Evolutionary conservation across 1,140 invertebrate genomes (phyloP).

Genomic region (Arctopsyche grandis): DNA sequence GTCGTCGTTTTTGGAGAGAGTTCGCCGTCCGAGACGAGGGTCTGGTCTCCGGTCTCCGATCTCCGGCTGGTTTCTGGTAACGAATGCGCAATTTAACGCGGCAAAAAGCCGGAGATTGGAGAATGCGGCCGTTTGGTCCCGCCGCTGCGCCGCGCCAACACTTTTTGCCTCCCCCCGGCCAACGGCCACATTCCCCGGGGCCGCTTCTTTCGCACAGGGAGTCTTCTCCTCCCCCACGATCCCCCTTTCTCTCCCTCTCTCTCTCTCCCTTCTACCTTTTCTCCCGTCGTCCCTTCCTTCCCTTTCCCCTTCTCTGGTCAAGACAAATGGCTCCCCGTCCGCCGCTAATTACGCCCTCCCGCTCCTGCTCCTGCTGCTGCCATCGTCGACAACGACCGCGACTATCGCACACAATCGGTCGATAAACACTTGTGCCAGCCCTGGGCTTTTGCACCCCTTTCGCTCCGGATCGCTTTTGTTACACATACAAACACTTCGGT

Average conservation of each 20-base stretch:
- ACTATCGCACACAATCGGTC: slow-evolving; percentile 53
- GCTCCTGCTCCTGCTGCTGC: slow-evolving; percentile 39
- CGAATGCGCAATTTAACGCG: neutral
- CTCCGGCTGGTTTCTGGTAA: slow-evolving; percentile 8
- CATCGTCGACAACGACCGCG: slow-evolving; percentile 27
- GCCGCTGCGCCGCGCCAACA: slow-evolving; percentile 52
- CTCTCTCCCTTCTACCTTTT: slow-evolving; percentile 62
- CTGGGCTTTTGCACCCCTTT: neutral
- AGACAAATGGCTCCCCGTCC: slow-evolving; percentile 62
- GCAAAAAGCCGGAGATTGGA: slow-evolving; percentile 31
- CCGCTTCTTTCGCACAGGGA: slow-evolving; percentile 64
- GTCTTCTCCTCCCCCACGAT: slow-evolving; percentile 57
- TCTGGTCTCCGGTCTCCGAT: neutral
- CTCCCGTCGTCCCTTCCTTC: too few relatives aligned
- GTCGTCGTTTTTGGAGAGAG: neutral
- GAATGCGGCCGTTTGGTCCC: slow-evolving; percentile 58
- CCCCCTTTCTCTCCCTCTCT: slow-evolving; percentile 65
- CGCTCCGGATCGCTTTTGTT: neutral
- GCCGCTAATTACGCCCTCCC: slow-evolving; percentile 50
- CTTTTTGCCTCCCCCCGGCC: slow-evolving; percentile 66
- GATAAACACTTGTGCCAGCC: slow-evolving; percentile 46
- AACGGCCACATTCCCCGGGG: slow-evolving; percentile 64
- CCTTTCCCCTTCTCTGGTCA: slow-evolving; percentile 61
- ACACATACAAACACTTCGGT: neutral
- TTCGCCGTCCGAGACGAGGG: neutral